Percentiles rank a stretch among this genome's conserved stretches.
phyloP scores from a whole-genome alignment of 1,140 invertebrate genomes.

The Pteromalus puparum region DNA sequence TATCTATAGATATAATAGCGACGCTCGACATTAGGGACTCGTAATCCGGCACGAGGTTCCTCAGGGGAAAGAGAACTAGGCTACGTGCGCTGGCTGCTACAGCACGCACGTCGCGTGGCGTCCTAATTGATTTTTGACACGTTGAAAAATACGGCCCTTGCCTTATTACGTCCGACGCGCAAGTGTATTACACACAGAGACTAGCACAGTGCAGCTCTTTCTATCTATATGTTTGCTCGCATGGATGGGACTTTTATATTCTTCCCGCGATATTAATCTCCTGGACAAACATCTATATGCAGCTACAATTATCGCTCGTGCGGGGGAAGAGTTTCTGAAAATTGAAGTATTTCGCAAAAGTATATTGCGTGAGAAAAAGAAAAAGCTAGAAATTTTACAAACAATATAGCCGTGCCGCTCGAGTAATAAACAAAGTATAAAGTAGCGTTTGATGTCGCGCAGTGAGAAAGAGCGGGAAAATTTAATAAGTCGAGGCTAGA shows the following conservation, averaged over 20 bases:
- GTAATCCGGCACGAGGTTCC: slow-evolving; percentile 20
- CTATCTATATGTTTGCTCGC: neutral
- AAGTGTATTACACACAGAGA: neutral
- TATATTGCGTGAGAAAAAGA: too few species aligned
- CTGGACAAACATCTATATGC: neutral
- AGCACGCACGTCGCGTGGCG: neutral
- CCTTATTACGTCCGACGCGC: neutral
- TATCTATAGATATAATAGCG: neutral
- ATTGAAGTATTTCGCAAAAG: too few species aligned
- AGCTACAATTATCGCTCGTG: neutral
- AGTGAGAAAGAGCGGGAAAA: neutral
- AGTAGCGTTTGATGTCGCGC: too few species aligned
- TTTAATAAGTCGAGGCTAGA: neutral
- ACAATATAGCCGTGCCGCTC: too few species aligned
- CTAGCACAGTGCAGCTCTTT: too few species aligned
- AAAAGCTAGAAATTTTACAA: too few species aligned
- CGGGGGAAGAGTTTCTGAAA: too few species aligned
- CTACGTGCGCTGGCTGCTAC: neutral
- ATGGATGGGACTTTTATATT: neutral
- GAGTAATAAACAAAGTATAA: neutral
- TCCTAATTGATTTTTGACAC: slow-evolving; percentile 44
- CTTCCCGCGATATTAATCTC: neutral
- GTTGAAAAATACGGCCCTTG: neutral
- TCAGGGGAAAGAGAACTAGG: neutral
- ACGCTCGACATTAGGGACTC: slow-evolving; percentile 24